A percentile compares a stretch with the other conserved stretches of the same genome.
phyloP scores from a whole-genome alignment of 2,888 invertebrate species.

The Rutpela maculata region DNA sequence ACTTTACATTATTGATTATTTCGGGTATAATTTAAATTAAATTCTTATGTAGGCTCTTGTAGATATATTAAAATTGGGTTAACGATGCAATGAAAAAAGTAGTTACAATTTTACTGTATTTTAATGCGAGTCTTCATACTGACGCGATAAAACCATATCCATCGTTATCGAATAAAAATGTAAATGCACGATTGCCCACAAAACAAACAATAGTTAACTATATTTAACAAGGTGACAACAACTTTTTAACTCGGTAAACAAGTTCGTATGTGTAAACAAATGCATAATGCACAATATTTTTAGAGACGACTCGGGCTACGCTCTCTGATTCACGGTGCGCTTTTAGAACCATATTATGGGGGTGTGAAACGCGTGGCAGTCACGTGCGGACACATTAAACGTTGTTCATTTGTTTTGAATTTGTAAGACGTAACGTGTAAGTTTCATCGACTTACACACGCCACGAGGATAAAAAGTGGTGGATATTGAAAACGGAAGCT shows the following conservation, averaged over 20 bases:
- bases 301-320: conserved; percentile 9
- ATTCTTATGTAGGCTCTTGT: too few species aligned
- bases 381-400: conserved; percentile 40
- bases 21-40: too few species aligned
- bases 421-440: conserved; percentile 39
- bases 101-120: too few species aligned
- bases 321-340: conserved; percentile 37
- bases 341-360: conserved; percentile 46
- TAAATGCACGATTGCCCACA: background rate
- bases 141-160: background rate
- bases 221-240: conserved; percentile 35
- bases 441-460: background rate
- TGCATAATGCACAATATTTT: conserved; percentile 37
- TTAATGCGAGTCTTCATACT: background rate
- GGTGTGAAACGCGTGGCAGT: conserved; percentile 44
- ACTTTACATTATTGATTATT: too few species aligned
- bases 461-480: background rate
- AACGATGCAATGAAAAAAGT: too few species aligned
- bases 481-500: too few species aligned
- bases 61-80: too few species aligned
- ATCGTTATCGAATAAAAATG: background rate
- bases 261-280: conserved; percentile 19
- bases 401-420: conserved; percentile 54
- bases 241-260: conserved; percentile 36
- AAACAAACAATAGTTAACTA: conserved; percentile 11